Percentiles rank a stretch among this genome's conserved stretches.
These are phyloP conservation scores for Mellilla xanthometata DNA, from an alignment of 2,888 invertebrate genomes.

Conservation along the genomic window DNA sequence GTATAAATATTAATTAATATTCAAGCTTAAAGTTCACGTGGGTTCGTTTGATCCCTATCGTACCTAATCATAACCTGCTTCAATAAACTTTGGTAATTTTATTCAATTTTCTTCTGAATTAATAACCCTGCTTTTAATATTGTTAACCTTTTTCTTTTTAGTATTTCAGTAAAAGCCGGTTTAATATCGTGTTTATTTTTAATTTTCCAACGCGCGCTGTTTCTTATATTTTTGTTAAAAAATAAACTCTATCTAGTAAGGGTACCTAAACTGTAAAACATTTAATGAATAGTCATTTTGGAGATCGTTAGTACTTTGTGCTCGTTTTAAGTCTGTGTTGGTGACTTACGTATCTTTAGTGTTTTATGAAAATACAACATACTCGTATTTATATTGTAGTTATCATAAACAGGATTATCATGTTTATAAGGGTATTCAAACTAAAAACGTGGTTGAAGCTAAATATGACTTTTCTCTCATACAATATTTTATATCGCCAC, in stretches of 20 bases:
- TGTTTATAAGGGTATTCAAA: too few relatives aligned
- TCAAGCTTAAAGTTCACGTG: neutral
- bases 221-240: constrained; percentile 8
- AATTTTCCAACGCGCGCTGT: constrained; percentile 12
- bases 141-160: constrained; percentile 1
- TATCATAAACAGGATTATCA: too few relatives aligned
- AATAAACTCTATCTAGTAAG: constrained; percentile 4
- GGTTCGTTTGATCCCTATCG: constrained; percentile 1
- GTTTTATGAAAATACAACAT: too few relatives aligned
- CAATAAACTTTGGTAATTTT: constrained; percentile 2
- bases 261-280: neutral
- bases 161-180: constrained; percentile 1
- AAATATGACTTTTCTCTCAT: too few relatives aligned
- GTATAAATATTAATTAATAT: neutral
- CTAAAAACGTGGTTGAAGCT: too few relatives aligned
- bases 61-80: constrained; percentile 1
- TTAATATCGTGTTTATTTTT: constrained; percentile 13
- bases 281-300: neutral
- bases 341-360: too few relatives aligned
- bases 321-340: neutral
- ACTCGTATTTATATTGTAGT: too few relatives aligned
- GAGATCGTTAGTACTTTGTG: neutral
- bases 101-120: constrained; percentile 6
- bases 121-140: constrained; percentile 5
- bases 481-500: too few relatives aligned